These are phyloP conservation scores for Heliocidaris tuberculata DNA, from an alignment of 35 echinoderm and acorn worm species.

Conservation along the genomic window DNA sequence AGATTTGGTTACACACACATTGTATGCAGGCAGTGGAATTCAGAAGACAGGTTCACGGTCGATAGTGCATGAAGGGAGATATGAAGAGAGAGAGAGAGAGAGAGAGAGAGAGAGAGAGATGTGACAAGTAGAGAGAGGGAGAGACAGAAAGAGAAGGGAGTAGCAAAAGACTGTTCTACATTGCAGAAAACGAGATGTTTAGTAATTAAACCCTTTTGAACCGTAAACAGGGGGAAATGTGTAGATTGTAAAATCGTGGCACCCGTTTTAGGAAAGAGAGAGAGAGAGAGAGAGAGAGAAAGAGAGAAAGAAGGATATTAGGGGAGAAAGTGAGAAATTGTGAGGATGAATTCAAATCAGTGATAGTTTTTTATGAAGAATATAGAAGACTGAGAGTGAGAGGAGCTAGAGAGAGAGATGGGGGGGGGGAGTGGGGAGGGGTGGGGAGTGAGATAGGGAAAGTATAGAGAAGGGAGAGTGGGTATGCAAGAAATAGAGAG, in stretches of 20 bases:
- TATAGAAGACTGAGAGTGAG: neutral
- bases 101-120: no score
- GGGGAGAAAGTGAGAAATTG: neutral
- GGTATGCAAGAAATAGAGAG: no score
- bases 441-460: neutral
- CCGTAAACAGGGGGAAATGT: no score
- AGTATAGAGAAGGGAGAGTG: no score
- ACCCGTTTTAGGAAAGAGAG: no score
- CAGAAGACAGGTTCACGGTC: neutral
- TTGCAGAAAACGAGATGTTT: no score
- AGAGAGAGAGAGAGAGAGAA: neutral
- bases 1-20: constrained; percentile 1
- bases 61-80: neutral
- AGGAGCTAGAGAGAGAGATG: neutral
- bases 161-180: no score
- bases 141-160: no score
- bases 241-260: no score
- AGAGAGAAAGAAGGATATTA: neutral
- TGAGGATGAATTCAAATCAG: neutral
- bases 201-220: no score
- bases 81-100: no score
- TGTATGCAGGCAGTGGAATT: neutral
- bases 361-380: neutral
- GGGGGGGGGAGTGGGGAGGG: neutral
- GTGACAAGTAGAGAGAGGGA: no score